phyloP scores from a whole-genome alignment of 2,113 vertebrate genomes.

The Stomatorhinus ivindoensis region DNA sequence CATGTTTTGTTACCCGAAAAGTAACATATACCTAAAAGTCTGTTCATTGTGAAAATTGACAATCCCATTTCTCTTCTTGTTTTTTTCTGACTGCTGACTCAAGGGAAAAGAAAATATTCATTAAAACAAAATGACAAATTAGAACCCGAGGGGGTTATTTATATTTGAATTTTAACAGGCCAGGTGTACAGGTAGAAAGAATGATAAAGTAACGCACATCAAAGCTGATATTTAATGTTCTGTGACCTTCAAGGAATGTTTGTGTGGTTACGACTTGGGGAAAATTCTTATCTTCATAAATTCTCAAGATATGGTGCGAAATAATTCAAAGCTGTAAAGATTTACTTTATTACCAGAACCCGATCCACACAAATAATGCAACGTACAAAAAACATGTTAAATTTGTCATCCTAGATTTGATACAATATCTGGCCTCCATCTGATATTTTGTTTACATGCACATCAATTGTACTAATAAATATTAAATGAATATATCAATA shows the following conservation, averaged over 20 bases:
- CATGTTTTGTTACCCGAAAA: background rate
- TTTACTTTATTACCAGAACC: background rate
- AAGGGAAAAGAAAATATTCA: slow-evolving; percentile 12
- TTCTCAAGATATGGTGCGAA: background rate
- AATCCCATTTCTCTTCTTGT: slow-evolving; percentile 7
- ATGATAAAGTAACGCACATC: slow-evolving; percentile 27
- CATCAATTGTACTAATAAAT: background rate
- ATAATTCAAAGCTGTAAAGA: background rate
- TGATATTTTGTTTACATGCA: background rate
- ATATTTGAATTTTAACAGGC: slow-evolving; percentile 37
- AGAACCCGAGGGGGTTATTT: slow-evolving; percentile 27
- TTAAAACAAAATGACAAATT: slow-evolving; percentile 27
- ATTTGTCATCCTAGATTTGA: background rate
- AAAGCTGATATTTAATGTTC: slow-evolving; percentile 26
- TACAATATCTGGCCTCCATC: background rate
- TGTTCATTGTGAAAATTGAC: background rate
- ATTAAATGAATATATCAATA: background rate
- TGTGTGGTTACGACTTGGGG: slow-evolving; percentile 1
- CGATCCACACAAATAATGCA: background rate
- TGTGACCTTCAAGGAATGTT: slow-evolving; percentile 20
- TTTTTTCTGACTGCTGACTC: slow-evolving; percentile 5
- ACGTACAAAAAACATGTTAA: background rate
- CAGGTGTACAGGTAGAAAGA: slow-evolving; percentile 30
- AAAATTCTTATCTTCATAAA: slow-evolving; percentile 10
- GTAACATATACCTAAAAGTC: background rate